Evolutionary conservation across 2,113 vertebrate species (phyloP), one percentile per base, ranked within the genome.

Genomic region (Girardinichthys multiradiatus): DNA sequence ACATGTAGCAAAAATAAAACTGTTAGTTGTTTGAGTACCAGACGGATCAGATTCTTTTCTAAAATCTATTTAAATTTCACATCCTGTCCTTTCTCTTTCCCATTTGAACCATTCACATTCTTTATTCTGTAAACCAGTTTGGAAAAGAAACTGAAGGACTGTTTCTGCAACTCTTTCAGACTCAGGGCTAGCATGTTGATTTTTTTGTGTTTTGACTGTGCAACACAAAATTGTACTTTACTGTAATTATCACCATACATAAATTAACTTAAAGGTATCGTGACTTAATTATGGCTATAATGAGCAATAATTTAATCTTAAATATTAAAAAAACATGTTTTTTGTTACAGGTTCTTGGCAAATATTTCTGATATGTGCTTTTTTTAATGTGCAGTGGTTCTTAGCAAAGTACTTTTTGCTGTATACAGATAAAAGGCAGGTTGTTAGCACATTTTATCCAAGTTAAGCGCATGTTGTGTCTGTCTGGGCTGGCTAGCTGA

Each of bases 351-450:
- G 70, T 94, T 94, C 83, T 94, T 89, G 87, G 86, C 80, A 79
- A 86, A 88, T 88, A 80, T 84, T 81, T 85, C 77, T 51, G 75
- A 85, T 78, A 80, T 93, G 93, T 94, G 93, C 92, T n/a, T 94
- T 93, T 85, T 57, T 85, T 76, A 75, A 85, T 90, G 87, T 93
- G 87, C 84, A 80, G 79, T 81, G 58, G 29, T 60, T 86, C 74
- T 81, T 76, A 87, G 79, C 81, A 88, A 84, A 88, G 81, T 82
- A 81, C 51, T 84, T 83, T 66, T 75, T 77, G 39, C 65, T 67
- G 61, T 77, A 58, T 60, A 66, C 59, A 74, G 48, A 81, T 58
- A 81, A 83, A 85, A 86, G 83, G 81, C 59, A 85, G 78, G 70
- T 24, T 54, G 2, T n/a, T 54, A n/a, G 48, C 17, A 54, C 19